Conservation (phyloP, 2,888 invertebrate species). For the Anorthoa munda region DNA sequence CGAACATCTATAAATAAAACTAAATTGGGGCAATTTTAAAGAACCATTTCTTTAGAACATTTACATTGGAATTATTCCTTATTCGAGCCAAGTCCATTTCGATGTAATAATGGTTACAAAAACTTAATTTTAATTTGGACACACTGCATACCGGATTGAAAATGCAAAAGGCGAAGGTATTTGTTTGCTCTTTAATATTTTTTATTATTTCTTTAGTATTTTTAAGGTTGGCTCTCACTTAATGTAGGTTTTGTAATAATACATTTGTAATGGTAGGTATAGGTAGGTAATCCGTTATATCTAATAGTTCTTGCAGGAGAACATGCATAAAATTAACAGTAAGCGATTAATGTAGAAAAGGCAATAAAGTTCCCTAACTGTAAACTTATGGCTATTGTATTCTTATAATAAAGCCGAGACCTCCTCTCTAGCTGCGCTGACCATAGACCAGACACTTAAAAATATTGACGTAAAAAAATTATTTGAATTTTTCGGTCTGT, state of each 20-base stretch:
- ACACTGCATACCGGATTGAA: background rate
- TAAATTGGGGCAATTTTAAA: conserved; percentile 1
- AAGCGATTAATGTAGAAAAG: conserved; percentile 34
- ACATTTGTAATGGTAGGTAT: background rate
- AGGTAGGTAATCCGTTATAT: conserved; percentile 36
- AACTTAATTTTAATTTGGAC: background rate
- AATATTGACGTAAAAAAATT: background rate
- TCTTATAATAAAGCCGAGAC: conserved; percentile 23
- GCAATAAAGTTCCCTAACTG: conserved; percentile 50
- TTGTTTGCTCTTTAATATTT: background rate
- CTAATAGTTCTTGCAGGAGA: conserved; percentile 7
- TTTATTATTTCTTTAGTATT: too few relatives aligned
- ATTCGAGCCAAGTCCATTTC: background rate
- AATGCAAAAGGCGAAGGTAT: background rate
- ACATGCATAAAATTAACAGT: conserved; percentile 48
- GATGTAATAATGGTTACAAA: background rate
- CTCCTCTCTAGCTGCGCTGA: background rate
- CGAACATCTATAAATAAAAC: conserved; percentile 38
- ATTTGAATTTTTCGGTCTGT: background rate
- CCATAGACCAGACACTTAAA: background rate
- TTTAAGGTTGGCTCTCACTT: background rate
- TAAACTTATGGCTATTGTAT: conserved; percentile 36
- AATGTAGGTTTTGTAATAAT: background rate
- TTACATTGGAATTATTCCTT: background rate
- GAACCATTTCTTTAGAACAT: background rate